A percentile compares a stretch with the other conserved stretches of the same genome.
phyloP scores from a whole-genome alignment of 2,888 invertebrate genomes.

The Drosophila aldrichi region DNA sequence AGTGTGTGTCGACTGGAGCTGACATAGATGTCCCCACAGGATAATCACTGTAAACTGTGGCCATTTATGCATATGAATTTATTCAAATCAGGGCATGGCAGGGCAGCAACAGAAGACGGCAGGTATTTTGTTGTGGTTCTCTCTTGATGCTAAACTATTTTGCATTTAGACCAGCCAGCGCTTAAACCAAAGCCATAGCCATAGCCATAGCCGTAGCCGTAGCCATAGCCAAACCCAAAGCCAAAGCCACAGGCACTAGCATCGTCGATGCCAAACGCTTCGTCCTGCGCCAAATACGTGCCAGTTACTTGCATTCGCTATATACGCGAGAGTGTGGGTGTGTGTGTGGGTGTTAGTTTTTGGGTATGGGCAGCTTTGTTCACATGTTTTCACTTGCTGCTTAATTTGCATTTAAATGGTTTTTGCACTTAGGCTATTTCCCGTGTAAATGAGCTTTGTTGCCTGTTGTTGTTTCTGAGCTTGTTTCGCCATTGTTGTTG shows the following conservation, averaged over 20 bases:
- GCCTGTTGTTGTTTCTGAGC: constrained; percentile 45
- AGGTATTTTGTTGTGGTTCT: constrained; percentile 69
- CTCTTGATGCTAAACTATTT: constrained; percentile 71
- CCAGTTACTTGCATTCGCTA: constrained; percentile 34
- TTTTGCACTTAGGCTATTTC: constrained; percentile 83
- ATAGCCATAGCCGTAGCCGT: constrained; percentile 1
- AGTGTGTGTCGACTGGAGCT: constrained; percentile 45
- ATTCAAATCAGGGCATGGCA: constrained; percentile 74
- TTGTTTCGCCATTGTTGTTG: constrained; percentile 8
- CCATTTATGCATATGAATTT: constrained; percentile 79
- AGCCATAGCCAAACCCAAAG: constrained; percentile 15
- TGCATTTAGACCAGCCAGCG: constrained; percentile 69
- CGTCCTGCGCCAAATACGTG: constrained; percentile 40
- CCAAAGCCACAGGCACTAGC: constrained; percentile 29
- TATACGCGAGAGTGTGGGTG: constrained; percentile 8
- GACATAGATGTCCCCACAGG: constrained; percentile 33
- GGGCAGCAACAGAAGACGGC: constrained; percentile 14
- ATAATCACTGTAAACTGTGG: constrained; percentile 53
- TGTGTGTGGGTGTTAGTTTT: constrained; percentile 9
- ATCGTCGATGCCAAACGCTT: constrained; percentile 31
- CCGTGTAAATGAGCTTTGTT: constrained; percentile 82
- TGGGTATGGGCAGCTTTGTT: constrained; percentile 63
- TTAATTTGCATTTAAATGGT: constrained; percentile 85
- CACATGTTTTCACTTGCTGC: constrained; percentile 83
- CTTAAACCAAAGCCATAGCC: constrained; percentile 16